Conservation (phyloP, 2,888 invertebrate species). For the Xestia rhomboidea region DNA sequence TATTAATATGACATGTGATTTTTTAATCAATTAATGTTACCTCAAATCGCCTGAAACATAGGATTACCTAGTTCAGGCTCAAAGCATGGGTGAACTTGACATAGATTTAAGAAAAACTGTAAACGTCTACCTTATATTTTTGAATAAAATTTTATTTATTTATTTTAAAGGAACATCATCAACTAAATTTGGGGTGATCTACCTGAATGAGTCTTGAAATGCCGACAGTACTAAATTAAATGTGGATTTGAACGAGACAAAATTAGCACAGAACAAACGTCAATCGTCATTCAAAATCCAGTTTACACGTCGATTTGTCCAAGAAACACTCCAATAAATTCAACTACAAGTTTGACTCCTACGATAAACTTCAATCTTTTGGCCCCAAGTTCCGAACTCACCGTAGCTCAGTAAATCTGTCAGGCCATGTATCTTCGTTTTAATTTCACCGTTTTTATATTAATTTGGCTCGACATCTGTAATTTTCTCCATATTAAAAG, state of each 20-base stretch:
- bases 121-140: too few species aligned
- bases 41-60: too few species aligned
- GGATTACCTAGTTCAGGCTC: too few species aligned
- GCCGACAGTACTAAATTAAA: background rate
- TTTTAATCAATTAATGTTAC: too few species aligned
- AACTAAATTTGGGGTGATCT: background rate
- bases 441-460: constrained; percentile 48
- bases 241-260: background rate
- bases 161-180: background rate
- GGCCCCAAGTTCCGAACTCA: background rate
- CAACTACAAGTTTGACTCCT: constrained; percentile 37
- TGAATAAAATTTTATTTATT: too few species aligned
- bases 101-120: too few species aligned
- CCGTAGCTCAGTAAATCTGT: constrained; percentile 31
- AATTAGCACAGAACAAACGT: constrained; percentile 7
- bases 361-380: constrained; percentile 35
- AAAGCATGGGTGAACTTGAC: too few species aligned
- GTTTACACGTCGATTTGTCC: constrained; percentile 49
- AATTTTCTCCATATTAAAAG: constrained; percentile 59
- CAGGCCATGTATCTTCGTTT: constrained; percentile 32
- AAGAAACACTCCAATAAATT: constrained; percentile 46
- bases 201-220: background rate
- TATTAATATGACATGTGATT: too few species aligned
- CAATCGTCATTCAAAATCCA: constrained; percentile 26
- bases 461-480: constrained; percentile 47